Conservation (phyloP, 53 echinoderm and acorn worm species). For the Arbacia lixula region DNA sequence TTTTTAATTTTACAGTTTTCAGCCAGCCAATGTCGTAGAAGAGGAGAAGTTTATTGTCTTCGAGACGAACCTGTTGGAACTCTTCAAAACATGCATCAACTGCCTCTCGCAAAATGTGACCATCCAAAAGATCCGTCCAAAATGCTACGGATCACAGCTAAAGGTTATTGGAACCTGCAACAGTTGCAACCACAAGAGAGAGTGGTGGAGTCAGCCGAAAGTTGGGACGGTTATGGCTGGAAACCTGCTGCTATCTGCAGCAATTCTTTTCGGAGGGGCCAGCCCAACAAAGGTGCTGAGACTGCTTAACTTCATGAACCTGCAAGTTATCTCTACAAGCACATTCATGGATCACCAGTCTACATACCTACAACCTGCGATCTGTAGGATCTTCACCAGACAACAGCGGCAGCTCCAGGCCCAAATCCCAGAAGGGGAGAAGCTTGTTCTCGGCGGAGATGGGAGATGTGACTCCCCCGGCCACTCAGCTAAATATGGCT, state of each 20-base stretch:
- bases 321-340: neutral
- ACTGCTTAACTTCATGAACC: neutral
- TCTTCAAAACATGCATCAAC: neutral
- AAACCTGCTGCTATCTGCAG: too few relatives aligned
- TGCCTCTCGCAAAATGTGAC: neutral
- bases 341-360: neutral
- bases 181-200: neutral
- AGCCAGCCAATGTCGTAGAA: neutral
- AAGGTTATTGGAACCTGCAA: neutral
- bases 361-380: neutral
- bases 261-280: too few relatives aligned
- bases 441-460: neutral
- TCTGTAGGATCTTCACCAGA: neutral
- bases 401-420: neutral
- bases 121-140: neutral
- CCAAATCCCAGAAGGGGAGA: neutral
- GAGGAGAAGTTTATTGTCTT: neutral
- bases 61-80: neutral
- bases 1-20: too few relatives aligned
- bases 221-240: neutral
- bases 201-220: neutral
- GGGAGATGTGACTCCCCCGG: neutral
- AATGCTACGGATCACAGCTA: conserved; percentile 1
- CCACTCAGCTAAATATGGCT: neutral
- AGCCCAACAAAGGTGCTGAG: neutral